Evolutionary conservation across 1,140 invertebrate species (phyloP).

Genomic region (Drosophila nigromelanica): DNA sequence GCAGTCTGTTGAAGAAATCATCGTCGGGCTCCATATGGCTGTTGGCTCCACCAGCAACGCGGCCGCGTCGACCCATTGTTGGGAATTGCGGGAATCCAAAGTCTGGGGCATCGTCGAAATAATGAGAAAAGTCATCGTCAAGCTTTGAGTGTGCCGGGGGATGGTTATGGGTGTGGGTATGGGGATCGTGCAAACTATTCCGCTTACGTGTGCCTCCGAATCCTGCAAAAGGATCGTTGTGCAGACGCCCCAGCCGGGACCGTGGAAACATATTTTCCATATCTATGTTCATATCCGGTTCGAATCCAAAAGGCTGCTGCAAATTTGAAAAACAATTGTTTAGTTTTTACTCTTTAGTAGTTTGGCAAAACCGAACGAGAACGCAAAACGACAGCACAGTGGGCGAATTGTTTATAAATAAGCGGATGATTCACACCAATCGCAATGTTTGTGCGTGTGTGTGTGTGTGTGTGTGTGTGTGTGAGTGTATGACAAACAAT

Average conservation of each 20-base stretch:
- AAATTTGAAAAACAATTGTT: conserved; percentile 23
- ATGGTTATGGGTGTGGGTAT: conserved; percentile 22
- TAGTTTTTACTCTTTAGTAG: background rate
- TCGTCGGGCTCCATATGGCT: conserved; percentile 68
- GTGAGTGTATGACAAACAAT: conserved; percentile 49
- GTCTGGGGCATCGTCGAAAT: conserved; percentile 84
- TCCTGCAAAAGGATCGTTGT: conserved; percentile 84
- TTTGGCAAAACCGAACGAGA: background rate
- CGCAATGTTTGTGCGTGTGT: conserved; percentile 18
- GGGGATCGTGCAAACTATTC: conserved; percentile 83
- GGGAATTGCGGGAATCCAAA: conserved; percentile 81
- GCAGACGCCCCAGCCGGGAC: conserved; percentile 83
- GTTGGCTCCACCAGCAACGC: conserved; percentile 65
- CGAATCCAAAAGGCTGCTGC: conserved; percentile 79
- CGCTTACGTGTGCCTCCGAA: conserved; percentile 86
- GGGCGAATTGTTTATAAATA: conserved; percentile 78
- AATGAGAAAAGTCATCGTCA: conserved; percentile 70
- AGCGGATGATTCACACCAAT: conserved; percentile 57
- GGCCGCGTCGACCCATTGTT: conserved; percentile 67
- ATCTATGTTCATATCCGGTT: conserved; percentile 80
- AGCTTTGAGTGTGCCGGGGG: conserved; percentile 66
- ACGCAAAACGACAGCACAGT: conserved; percentile 16
- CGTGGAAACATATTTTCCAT: conserved; percentile 82
- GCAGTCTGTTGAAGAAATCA: conserved; percentile 86
- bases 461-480: conserved; percentile 17